A percentile compares a stretch with the other conserved stretches of the same genome.
Conservation (phyloP, 37 sponge, comb jelly and placozoan species). For the Chondrilla cf. caribensis region DNA sequence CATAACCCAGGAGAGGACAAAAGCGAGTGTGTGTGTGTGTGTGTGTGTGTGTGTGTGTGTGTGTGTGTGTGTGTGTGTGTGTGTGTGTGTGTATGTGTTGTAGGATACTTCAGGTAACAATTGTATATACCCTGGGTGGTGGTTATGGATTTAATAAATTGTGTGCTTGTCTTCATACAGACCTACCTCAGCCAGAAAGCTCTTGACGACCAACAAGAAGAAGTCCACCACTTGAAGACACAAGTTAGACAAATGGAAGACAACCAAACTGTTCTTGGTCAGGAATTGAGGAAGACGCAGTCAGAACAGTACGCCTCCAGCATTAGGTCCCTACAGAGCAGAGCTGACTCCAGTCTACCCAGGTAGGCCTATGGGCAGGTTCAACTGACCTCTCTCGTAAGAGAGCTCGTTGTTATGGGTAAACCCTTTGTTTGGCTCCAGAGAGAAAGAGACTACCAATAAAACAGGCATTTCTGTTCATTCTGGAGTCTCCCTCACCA, state of each 20-base stretch:
- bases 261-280: neutral
- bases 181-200: neutral
- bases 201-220: neutral
- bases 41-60: slow-evolving; percentile 20
- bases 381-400: no score
- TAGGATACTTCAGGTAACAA: neutral
- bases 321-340: no score
- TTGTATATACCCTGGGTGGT: no score
- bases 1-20: slow-evolving; percentile 53
- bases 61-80: slow-evolving; percentile 12
- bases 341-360: no score
- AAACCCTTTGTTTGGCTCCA: no score
- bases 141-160: no score
- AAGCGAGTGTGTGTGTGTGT: slow-evolving; percentile 35
- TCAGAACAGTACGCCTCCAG: neutral
- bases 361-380: no score
- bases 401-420: no score
- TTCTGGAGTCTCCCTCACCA: no score
- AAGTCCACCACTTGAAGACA: neutral
- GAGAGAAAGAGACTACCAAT: no score
- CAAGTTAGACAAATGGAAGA: slow-evolving; percentile 3
- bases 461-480: no score
- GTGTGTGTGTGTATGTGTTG: slow-evolving; percentile 14
- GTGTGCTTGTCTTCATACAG: no score
- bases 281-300: slow-evolving; percentile 1